A percentile compares a stretch with the other conserved stretches of the same genome.
phyloP scores from a whole-genome alignment of 2,113 vertebrate species.

The Ciconia maguari region DNA sequence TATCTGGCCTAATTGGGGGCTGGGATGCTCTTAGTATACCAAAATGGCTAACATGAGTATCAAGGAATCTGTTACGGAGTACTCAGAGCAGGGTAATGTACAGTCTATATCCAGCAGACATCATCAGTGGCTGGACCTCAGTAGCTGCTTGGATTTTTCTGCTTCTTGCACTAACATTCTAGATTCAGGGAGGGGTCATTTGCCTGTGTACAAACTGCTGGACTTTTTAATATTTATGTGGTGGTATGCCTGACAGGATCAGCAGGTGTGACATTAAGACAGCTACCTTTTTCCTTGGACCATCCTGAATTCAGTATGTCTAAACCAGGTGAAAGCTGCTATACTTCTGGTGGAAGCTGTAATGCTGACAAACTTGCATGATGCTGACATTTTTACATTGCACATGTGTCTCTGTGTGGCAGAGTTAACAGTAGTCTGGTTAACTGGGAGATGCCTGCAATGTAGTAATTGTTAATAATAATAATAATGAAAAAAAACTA shows the following conservation, averaged over 20 bases:
- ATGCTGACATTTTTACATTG: not conserved
- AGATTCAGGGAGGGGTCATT: not conserved
- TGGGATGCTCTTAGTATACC: not conserved
- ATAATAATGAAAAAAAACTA: not conserved
- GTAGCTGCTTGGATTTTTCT: not conserved
- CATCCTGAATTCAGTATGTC: not conserved
- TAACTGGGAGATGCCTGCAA: not conserved
- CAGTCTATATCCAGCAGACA: rapidly evolving
- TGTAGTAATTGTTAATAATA: not conserved
- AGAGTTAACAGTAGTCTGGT: not conserved
- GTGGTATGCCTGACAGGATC: not conserved
- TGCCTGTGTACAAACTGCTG: not conserved
- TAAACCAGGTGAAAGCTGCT: not conserved
- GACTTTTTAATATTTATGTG: not conserved
- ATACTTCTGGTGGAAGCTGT: not conserved
- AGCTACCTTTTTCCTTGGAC: not conserved
- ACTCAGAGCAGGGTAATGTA: rapidly evolving
- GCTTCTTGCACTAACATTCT: not conserved
- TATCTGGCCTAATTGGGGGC: not conserved
- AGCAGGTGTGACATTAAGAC: not conserved
- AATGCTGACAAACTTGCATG: not conserved
- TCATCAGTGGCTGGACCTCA: not conserved
- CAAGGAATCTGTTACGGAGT: not conserved
- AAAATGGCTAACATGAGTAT: not conserved
- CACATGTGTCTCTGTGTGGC: not conserved